These are phyloP conservation scores for Procambarus clarkii DNA, from an alignment of 1,140 invertebrate genomes.

Conservation along the genomic window DNA sequence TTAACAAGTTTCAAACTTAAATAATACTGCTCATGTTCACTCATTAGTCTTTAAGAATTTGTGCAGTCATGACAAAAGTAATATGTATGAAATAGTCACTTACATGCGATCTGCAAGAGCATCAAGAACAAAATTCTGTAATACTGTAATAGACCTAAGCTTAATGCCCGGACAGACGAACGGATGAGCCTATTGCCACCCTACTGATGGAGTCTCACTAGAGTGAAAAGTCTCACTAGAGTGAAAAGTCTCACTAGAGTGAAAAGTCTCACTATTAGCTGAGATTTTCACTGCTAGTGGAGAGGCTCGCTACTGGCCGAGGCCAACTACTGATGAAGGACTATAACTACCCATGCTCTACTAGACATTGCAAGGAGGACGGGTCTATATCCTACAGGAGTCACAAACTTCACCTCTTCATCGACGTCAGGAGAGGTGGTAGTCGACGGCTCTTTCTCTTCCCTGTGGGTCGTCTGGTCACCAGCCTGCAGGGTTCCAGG, in stretches of 20 bases:
- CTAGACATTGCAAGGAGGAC: not conserved
- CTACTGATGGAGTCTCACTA: not conserved
- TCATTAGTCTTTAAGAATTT: too few species aligned
- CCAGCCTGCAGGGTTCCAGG: not conserved
- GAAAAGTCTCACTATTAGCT: too few species aligned
- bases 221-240: too few species aligned
- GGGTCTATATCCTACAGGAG: not conserved
- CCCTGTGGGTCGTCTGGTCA: constrained; percentile 27
- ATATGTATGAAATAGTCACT: too few species aligned
- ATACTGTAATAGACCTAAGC: not conserved
- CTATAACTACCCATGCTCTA: constrained; percentile 1
- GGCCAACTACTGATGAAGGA: not conserved
- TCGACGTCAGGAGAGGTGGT: constrained; percentile 43
- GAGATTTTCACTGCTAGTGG: too few species aligned
- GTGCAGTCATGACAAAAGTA: too few species aligned
- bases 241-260: too few species aligned
- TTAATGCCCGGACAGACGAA: not conserved
- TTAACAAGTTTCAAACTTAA: too few species aligned
- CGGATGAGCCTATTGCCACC: not conserved
- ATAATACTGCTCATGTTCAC: too few species aligned
- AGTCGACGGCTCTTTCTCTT: constrained; percentile 29
- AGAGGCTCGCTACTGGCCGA: not conserved
- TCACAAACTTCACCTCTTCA: constrained; percentile 42
- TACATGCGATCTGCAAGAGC: too few species aligned
- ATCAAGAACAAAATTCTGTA: too few species aligned